These are phyloP conservation scores for Phaethon lepturus DNA, from an alignment of 2,113 vertebrate genomes.

Conservation along the genomic window DNA sequence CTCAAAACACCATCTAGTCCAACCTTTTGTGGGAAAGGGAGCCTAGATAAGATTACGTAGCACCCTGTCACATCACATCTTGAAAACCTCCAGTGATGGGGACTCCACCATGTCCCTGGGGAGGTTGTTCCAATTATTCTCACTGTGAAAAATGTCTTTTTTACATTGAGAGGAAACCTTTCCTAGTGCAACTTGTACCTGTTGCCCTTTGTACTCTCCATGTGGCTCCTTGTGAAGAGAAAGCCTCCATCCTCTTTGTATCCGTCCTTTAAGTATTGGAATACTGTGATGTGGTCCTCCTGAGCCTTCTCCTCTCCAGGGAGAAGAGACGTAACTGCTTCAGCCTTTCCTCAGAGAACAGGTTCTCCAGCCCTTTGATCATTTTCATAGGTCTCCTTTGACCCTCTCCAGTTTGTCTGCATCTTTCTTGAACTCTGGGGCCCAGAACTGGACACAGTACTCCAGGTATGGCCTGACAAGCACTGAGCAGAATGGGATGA, in stretches of 20 bases:
- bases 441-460: neutral
- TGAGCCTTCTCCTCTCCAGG: neutral
- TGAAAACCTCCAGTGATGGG: neutral
- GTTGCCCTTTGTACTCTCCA: neutral
- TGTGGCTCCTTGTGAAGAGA: neutral
- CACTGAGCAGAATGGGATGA: neutral
- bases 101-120: accelerated
- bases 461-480: neutral
- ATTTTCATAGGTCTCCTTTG: neutral
- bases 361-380: neutral
- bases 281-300: neutral
- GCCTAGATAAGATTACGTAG: neutral
- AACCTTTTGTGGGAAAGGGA: neutral
- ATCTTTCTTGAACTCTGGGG: neutral
- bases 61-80: neutral
- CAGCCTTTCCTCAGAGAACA: neutral
- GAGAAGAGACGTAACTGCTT: neutral
- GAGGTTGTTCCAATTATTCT: neutral
- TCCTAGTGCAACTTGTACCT: neutral
- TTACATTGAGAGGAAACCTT: neutral
- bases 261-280: neutral
- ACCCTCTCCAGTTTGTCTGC: neutral
- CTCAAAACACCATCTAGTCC: neutral
- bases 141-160: neutral
- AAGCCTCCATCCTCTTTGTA: neutral